Evolutionary conservation across 2,888 invertebrate species (phyloP), one percentile per base, ranked within the genome.

Genomic region (Tenthredo scrophulariae): DNA sequence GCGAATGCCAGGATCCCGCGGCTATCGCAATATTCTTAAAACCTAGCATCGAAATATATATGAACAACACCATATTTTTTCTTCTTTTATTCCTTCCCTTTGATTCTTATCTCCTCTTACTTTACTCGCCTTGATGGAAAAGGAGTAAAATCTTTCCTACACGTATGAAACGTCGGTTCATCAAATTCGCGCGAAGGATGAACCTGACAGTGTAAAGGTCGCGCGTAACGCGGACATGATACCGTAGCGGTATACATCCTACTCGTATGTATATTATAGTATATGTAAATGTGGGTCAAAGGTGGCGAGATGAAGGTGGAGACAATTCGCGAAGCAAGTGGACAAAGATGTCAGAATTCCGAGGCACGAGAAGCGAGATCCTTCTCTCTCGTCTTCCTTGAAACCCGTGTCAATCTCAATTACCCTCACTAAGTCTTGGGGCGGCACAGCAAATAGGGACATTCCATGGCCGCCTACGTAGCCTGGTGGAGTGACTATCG

Each of bases 271-370:
- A 15, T 18, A 50, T 62, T 87, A 87, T 86, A 7, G 0, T 33
- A 86, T 89, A 90, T 89, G 90, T 88, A 89, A 90, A 90, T 84
- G 82, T 67, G 88, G 90, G 89, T 90, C 90, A 86, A 86, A 87
- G 89, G 89, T 88, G 88, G 86, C 85, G 88, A 87, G 89, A 90
- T 88, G 89, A 89, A 89, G 88, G 86, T 87, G 87, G 86, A 90
- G 90, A 90, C 89, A 90, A 89, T 88, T 88, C 87, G 85, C 86
- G 86, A 80, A 84, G 50, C 46, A 46, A 67, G 37, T 84, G 86
- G 86, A 89, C 88, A 89, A 87, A 89, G 90, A 89, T 87, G 87
- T 89, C 89, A 90, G 80, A 83, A 18, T n/a, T 22, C 29, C 37
- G 33, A 46, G 13, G 18, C 84, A 82, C 80, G 62, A 75, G 29